Percentiles rank a stretch among this genome's conserved stretches.
These are phyloP conservation scores for Digitonthophagus gazella DNA, from an alignment of 2,888 invertebrate genomes.

Conservation along the genomic window DNA sequence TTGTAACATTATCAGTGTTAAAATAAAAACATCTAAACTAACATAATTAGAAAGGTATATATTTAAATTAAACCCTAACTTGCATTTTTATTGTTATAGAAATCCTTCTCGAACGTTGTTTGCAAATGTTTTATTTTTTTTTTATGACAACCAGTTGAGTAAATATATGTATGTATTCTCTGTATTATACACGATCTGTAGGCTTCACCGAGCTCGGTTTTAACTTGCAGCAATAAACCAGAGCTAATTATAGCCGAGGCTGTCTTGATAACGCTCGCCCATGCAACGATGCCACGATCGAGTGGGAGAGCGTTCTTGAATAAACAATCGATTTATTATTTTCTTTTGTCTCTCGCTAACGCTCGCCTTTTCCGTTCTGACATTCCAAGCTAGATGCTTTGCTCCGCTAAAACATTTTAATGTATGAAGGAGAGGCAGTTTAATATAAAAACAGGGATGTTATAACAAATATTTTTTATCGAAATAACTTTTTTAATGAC, in stretches of 20 bases:
- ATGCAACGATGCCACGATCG: constrained; percentile 22
- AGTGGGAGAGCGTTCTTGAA: constrained; percentile 25
- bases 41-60: too few species aligned
- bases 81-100: too few species aligned
- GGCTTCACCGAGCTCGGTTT: not conserved
- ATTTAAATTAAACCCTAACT: too few species aligned
- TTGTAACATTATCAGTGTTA: too few species aligned
- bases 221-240: constrained; percentile 23
- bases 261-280: constrained; percentile 24
- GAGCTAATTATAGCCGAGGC: constrained; percentile 25
- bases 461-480: too few species aligned
- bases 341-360: constrained; percentile 6
- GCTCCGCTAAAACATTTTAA: not conserved
- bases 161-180: not conserved
- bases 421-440: too few species aligned
- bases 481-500: too few species aligned
- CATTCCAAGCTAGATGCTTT: not conserved
- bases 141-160: too few species aligned
- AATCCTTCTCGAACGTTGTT: too few species aligned
- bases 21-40: too few species aligned
- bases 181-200: not conserved
- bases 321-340: constrained; percentile 23
- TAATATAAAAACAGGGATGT: too few species aligned
- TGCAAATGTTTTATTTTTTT: too few species aligned
- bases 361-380: not conserved